Conservation (phyloP, 2,113 vertebrate genomes). For the Hippocampus zosterae region DNA sequence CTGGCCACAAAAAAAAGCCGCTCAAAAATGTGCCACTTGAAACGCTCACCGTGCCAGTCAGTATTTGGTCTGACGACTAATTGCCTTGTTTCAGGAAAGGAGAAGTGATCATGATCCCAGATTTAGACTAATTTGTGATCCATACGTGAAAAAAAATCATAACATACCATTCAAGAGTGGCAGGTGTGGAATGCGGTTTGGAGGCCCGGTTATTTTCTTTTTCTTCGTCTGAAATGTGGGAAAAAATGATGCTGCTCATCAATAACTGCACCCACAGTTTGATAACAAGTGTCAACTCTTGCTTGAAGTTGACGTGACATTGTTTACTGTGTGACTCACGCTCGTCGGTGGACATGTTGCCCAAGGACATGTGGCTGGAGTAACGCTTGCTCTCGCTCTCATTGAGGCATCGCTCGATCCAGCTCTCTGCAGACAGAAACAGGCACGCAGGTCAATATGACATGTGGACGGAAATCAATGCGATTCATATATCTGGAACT, state of each 20-base stretch:
- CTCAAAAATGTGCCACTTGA: too few relatives aligned
- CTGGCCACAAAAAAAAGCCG: too few relatives aligned
- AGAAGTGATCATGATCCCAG: too few relatives aligned
- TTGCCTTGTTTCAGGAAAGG: too few relatives aligned
- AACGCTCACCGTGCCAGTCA: too few relatives aligned
- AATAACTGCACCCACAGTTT: not conserved
- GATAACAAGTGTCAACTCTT: not conserved
- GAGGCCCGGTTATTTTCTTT: conserved; percentile 98
- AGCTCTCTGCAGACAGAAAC: conserved; percentile 84
- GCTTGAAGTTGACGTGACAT: not conserved
- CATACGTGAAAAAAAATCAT: too few relatives aligned
- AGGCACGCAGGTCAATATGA: conserved; percentile 2
- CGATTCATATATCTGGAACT: not conserved
- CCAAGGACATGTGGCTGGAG: conserved; percentile 93
- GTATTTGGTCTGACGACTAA: too few relatives aligned
- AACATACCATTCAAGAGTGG: conserved; percentile 91
- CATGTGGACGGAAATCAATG: conserved; percentile 33
- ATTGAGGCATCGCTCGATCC: conserved; percentile 98
- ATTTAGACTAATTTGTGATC: too few relatives aligned
- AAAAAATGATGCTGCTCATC: not conserved
- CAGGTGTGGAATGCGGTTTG: conserved; percentile 96
- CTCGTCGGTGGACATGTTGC: conserved; percentile 97
- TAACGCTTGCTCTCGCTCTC: conserved; percentile 97
- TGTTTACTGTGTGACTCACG: conserved; percentile 79
- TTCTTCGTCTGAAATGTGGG: conserved; percentile 84